A percentile compares a stretch with the other conserved stretches of the same genome.
Conservation (phyloP, 2,113 vertebrate genomes). For the Saguinus midas region DNA sequence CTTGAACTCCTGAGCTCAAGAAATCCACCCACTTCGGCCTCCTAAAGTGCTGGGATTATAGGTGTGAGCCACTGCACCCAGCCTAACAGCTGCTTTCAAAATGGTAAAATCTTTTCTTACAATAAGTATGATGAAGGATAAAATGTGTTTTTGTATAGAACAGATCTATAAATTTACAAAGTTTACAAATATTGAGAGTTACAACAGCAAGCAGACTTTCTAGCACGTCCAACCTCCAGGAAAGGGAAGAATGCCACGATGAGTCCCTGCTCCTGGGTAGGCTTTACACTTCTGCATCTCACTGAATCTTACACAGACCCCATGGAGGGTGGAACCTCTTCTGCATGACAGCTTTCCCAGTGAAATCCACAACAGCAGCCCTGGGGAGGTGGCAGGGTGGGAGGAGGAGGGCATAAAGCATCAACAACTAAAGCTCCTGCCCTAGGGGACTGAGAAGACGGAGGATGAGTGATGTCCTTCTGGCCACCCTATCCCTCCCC, state of each 20-base stretch:
- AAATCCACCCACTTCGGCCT: too few species aligned
- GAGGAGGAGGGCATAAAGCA: accelerated
- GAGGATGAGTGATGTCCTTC: background rate
- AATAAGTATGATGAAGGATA: background rate
- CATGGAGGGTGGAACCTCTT: too few species aligned
- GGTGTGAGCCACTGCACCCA: too few species aligned
- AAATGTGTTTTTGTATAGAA: background rate
- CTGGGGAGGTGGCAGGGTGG: accelerated
- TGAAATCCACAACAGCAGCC: background rate
- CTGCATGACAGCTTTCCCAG: background rate
- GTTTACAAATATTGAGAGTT: background rate
- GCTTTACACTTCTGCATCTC: background rate
- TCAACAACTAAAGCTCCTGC: background rate
- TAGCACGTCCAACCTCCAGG: background rate
- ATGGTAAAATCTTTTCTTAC: background rate
- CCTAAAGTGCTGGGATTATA: too few species aligned
- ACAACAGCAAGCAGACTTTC: background rate
- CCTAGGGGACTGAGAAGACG: background rate
- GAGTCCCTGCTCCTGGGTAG: too few species aligned
- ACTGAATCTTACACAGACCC: background rate
- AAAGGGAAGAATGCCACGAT: background rate
- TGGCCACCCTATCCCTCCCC: too few species aligned
- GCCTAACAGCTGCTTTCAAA: background rate
- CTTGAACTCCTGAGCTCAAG: too few species aligned
- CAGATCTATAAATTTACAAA: background rate